Percentiles rank a stretch among this genome's conserved stretches.
Evolutionary conservation across 1,140 invertebrate genomes (phyloP).

Genomic region (Drosophila mayri): DNA sequence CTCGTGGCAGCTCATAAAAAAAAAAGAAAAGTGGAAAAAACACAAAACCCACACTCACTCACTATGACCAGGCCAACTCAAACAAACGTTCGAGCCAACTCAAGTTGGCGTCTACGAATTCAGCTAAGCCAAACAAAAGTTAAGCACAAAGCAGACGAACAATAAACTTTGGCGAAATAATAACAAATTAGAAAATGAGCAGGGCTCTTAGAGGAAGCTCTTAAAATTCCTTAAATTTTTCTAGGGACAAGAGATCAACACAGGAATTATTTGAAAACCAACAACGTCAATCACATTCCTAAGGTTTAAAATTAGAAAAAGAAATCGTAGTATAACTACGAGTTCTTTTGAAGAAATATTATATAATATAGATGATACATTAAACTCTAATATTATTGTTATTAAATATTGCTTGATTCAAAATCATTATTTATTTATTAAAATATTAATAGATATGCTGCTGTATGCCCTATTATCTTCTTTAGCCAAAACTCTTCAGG

Average conservation of each 20-base stretch:
- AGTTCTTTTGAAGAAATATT: not conserved
- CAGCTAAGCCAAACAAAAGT: conserved; percentile 47
- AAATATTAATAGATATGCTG: no score
- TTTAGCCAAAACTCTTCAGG: not conserved
- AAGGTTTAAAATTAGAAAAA: not conserved
- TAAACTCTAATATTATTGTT: not conserved
- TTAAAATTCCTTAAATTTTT: conserved; percentile 6
- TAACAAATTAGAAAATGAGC: conserved; percentile 38
- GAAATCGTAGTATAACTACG: not conserved
- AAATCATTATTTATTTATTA: no score
- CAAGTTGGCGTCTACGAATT: conserved; percentile 44
- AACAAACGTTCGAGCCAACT: conserved; percentile 67
- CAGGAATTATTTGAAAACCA: not conserved
- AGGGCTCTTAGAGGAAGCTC: not conserved
- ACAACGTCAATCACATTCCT: not conserved
- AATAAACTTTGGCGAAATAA: conserved; percentile 27
- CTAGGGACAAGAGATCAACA: not conserved
- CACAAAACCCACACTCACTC: not conserved
- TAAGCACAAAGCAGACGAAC: conserved; percentile 34
- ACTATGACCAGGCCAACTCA: conserved; percentile 41
- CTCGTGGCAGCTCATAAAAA: conserved; percentile 77
- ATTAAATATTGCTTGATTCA: no score
- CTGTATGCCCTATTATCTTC: no score
- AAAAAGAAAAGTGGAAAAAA: conserved; percentile 53
- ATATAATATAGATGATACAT: no score